phyloP scores from a whole-genome alignment of 2,888 invertebrate genomes.

The Bombylius major region DNA sequence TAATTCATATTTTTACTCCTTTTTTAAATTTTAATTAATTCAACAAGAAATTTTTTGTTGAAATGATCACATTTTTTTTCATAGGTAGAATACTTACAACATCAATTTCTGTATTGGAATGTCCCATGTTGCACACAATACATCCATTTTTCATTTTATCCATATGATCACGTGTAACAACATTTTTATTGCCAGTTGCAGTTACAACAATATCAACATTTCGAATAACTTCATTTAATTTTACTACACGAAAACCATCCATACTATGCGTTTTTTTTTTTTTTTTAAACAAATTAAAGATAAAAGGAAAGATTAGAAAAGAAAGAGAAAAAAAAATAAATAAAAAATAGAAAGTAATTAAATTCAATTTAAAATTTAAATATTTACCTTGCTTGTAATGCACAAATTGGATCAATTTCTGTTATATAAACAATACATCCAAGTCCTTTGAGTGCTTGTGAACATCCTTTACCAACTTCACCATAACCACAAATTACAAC shows the following conservation, averaged over 20 bases:
- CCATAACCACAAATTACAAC: conserved; percentile 94
- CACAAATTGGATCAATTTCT: conserved; percentile 97
- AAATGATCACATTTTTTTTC: no score
- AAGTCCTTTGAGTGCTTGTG: conserved; percentile 85
- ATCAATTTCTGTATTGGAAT: conserved; percentile 93
- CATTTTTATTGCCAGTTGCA: conserved; percentile 96
- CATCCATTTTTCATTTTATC: conserved; percentile 94
- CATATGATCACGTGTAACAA: conserved; percentile 89
- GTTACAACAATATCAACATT: conserved; percentile 93
- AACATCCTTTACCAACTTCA: conserved; percentile 94
- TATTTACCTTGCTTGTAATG: conserved; percentile 75
- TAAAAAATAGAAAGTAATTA: background rate
- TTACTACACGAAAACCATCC: conserved; percentile 93
- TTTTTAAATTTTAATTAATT: no score
- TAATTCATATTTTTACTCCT: no score
- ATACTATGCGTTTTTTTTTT: conserved; percentile 43
- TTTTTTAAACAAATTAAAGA: background rate
- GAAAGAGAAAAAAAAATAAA: no score
- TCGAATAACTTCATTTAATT: conserved; percentile 84
- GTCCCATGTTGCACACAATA: conserved; percentile 94
- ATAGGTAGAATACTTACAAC: conserved; percentile 53
- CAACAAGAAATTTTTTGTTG: no score
- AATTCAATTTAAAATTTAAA: background rate
- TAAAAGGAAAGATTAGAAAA: background rate
- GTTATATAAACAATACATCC: conserved; percentile 81